Evolutionary conservation across 2,797 vertebrate species (phyloP), one percentile per base, ranked within the genome.

Genomic region (Hoplostethus mediterraneus): DNA sequence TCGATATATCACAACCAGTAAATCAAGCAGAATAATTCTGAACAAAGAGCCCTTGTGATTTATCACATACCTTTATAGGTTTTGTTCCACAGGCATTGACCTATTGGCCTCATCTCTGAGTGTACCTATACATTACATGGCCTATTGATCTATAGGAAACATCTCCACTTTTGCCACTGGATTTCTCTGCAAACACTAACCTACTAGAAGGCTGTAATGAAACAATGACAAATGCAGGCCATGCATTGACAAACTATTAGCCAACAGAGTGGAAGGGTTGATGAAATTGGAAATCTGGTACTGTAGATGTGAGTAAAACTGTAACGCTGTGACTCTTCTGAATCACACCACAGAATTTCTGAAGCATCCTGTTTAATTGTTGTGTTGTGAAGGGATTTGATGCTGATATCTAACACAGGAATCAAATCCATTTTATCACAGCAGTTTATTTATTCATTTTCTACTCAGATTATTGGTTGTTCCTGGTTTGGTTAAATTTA

Each of bases 81-180:
- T 11, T 30, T 33, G 25, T 60, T 30, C 6, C 47, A 21, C 5
- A 53, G 48, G 28, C 33, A 36, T 21, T 21, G 17, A 51, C 16
- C 42, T n/a, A 45, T 53, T n/a, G 42, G 21, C 1, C 14, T 17
- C 8, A 31, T 31, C n/a, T 58, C 31, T 28, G 17, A 30, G 11
- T 62, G 59, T 28, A 25, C 28, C 44, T 60, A 70, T 42, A 42
- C 11, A 13, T 42, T n/a, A 14, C 38, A 14, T 21, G 8, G 13
- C 13, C 36, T 31, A 42, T 73, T 69, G 67, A 73, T 72, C 58
- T 68, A 9, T 11, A 42, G 54, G 45, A 49, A 47, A 56, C 36
- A 25, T 45, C 47, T 30, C 28, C 11, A 28, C 44, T 58, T 65
- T 62, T 45, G 58, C 25, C 31, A 40, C 45, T 21, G 54, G 48